A percentile compares a stretch with the other conserved stretches of the same genome.
Conservation (phyloP, 2,888 invertebrate species). For the Pheosia gnoma region DNA sequence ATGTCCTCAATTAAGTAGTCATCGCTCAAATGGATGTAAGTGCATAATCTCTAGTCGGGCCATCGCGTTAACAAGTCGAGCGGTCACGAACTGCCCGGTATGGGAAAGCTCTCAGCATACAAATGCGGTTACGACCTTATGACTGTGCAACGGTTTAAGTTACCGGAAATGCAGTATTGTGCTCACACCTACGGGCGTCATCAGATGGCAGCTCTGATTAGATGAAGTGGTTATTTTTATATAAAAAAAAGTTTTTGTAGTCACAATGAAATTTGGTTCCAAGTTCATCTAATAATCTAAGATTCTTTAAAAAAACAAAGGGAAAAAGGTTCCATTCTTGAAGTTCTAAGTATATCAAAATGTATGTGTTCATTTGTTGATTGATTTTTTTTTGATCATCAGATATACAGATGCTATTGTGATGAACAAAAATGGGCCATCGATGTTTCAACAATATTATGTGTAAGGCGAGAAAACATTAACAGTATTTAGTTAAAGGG, state of each 20-base stretch:
- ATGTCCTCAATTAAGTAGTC: conserved; percentile 79
- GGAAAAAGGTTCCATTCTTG: too few species aligned
- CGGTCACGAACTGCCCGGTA: conserved; percentile 81
- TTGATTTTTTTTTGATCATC: too few species aligned
- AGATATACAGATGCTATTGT: too few species aligned
- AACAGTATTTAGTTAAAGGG: conserved; percentile 60
- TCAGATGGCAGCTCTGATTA: conserved; percentile 40
- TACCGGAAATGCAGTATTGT: conserved; percentile 50
- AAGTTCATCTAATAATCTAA: too few species aligned
- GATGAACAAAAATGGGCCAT: not conserved
- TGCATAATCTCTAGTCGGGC: conserved; percentile 79
- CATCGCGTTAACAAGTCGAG: conserved; percentile 79
- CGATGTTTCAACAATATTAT: not conserved
- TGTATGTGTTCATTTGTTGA: too few species aligned
- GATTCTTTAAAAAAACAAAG: too few species aligned
- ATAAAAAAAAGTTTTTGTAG: too few species aligned
- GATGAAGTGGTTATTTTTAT: not conserved
- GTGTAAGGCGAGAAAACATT: conserved; percentile 23
- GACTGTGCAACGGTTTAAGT: conserved; percentile 37
- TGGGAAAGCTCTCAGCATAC: conserved; percentile 82
- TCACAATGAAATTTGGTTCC: too few species aligned
- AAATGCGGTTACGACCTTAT: conserved; percentile 73
- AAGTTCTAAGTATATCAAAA: too few species aligned
- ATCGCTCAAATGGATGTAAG: conserved; percentile 78
- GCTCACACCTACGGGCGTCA: conserved; percentile 44